Base-by-base conservation (phyloP, 2,113 vertebrate species). In the Bubo blakistoni region DNA sequence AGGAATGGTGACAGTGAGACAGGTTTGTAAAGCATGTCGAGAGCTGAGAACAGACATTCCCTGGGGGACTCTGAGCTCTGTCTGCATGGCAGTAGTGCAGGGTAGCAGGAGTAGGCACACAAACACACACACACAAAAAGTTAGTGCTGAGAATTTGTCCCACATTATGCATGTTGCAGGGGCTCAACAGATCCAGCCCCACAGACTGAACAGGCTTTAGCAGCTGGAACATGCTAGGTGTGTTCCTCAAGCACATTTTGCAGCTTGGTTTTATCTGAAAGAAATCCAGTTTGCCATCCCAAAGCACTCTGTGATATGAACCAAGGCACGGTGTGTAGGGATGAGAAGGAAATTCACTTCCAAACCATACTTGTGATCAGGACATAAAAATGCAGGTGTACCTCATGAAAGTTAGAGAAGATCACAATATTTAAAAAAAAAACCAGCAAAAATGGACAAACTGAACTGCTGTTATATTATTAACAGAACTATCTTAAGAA, bases 291-390 rank as follows among this genome's bases (percentile, higher is more conserved):
- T 88, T 91, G n/a, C 36, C 2, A 18, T 77, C 40, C 49, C 40
- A 52, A 83, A 69, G 18, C 61, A 34, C 10, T 87, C 66, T 34
- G 2, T 73, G 30, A 40, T 67, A 18, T 36, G 55, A 58, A 40
- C 21, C 25, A 54, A 78, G 16, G 57, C 8, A 4, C 0, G 0
- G 30, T 27, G 10, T 2, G 0, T 86, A 40, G 36, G 10, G 34
- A 55, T 6, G 26, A 81, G 44, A 51, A 47, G 26, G 49, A 81
- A 71, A 63, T 65, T 76, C n/a, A 69, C 30, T 77, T 47, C 47
- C 40, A 82, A 76, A 76, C 19, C 11, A 55, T 38, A 8, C 25
- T 20, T 59, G 26, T 57, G 44, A 91, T 61, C 16, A 55, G 38
- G n/a, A 40, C 30, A 69, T 40, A 77, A 59, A 79, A 85, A 46